A percentile compares a stretch with the other conserved stretches of the same genome.
phyloP scores from a whole-genome alignment of 1,140 invertebrate species.

The Drosophila guanche region DNA sequence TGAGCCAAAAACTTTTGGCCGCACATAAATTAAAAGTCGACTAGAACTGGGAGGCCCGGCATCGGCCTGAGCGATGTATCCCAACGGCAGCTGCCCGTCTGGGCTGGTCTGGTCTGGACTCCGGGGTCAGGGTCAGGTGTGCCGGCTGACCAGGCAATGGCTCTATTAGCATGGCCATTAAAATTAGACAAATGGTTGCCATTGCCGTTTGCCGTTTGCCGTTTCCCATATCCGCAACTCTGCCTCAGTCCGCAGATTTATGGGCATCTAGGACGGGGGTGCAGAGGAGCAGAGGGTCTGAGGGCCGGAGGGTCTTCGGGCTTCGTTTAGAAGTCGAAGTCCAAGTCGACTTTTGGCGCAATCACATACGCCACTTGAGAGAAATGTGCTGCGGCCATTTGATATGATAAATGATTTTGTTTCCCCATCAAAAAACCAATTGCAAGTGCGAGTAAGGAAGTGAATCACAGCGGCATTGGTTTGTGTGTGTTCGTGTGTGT shows the following conservation, averaged over 20 bases:
- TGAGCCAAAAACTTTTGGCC: constrained; percentile 77
- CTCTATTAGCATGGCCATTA: constrained; percentile 82
- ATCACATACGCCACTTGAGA: constrained; percentile 75
- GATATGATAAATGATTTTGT: constrained; percentile 81
- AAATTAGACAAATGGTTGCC: constrained; percentile 80
- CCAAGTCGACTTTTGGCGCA: constrained; percentile 43
- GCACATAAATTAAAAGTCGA: constrained; percentile 78
- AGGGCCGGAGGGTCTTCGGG: too few species aligned
- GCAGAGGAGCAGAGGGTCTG: too few species aligned
- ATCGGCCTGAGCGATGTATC: constrained; percentile 13
- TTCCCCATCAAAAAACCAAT: constrained; percentile 34
- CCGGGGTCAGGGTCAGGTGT: constrained; percentile 59
- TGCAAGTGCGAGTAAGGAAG: constrained; percentile 26
- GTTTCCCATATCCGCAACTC: constrained; percentile 77
- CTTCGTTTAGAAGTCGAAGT: too few species aligned
- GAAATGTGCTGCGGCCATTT: constrained; percentile 63
- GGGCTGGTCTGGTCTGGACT: background rate
- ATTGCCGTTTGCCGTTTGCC: constrained; percentile 61
- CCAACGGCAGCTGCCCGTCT: background rate
- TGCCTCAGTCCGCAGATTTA: constrained; percentile 63
- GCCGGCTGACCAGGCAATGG: constrained; percentile 67
- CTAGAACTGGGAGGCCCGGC: constrained; percentile 12
- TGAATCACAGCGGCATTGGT: background rate
- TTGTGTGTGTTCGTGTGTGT: constrained; percentile 8
- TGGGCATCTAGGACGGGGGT: constrained; percentile 34